These are phyloP conservation scores for Thysanoteuthis rhombus DNA, from an alignment of 2,888 invertebrate species.

Conservation along the genomic window DNA sequence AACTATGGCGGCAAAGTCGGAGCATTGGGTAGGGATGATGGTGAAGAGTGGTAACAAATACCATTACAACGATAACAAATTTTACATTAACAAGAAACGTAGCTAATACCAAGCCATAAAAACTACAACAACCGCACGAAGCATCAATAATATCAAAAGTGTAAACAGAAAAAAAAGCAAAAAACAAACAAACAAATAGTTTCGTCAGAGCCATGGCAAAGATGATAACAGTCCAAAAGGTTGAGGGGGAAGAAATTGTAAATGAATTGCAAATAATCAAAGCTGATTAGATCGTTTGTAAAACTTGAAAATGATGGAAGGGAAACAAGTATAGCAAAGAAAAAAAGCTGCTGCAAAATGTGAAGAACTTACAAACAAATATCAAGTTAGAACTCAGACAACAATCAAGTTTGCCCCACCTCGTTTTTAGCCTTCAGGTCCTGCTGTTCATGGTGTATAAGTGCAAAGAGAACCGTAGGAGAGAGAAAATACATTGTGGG, in stretches of 20 bases:
- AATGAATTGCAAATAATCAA: neutral
- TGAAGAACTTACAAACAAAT: neutral
- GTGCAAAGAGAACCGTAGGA: neutral
- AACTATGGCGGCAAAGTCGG: neutral
- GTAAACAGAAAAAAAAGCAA: neutral
- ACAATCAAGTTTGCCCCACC: slow-evolving; percentile 1
- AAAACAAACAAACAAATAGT: too few relatives aligned
- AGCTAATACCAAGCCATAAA: neutral
- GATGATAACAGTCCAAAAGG: neutral
- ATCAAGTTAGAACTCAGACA: neutral
- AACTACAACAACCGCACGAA: neutral
- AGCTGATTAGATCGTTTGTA: neutral
- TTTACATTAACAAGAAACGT: slow-evolving; percentile 12
- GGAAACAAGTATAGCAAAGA: neutral
- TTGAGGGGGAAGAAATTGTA: neutral
- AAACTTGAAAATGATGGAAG: neutral
- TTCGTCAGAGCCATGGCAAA: neutral
- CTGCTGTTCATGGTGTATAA: neutral
- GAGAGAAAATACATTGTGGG: neutral
- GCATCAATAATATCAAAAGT: neutral
- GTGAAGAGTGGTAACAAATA: neutral
- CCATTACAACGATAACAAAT: slow-evolving; percentile 12
- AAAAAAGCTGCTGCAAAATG: too few relatives aligned
- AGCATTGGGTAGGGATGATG: neutral
- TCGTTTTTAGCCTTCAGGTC: neutral